phyloP scores from a whole-genome alignment of 2,113 vertebrate species.

The Ceyx margarethae region DNA sequence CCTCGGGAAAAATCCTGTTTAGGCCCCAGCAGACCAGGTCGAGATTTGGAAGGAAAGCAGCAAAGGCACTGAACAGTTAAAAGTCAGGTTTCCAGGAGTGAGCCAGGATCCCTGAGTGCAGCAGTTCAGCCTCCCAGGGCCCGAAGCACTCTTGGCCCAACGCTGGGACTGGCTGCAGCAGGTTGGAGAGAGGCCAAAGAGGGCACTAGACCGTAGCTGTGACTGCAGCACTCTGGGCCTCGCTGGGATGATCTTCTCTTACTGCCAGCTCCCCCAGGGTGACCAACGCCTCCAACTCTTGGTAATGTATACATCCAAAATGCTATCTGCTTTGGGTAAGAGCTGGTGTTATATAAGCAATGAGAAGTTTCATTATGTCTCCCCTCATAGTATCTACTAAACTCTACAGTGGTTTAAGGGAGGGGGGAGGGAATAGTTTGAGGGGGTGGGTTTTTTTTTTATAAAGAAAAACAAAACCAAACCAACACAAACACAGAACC shows the following conservation, averaged over 20 bases:
- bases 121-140: neutral
- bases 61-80: neutral
- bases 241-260: rapidly evolving
- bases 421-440: neutral
- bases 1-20: neutral
- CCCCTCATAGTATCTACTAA: neutral
- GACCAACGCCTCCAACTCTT: neutral
- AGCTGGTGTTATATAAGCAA: neutral
- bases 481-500: neutral
- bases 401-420: neutral
- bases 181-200: neutral
- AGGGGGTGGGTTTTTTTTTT: neutral
- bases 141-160: neutral
- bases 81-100: neutral
- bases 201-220: neutral
- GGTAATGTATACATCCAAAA: neutral
- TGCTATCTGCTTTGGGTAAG: rapidly evolving
- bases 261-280: neutral
- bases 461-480: neutral
- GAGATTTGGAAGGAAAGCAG: neutral
- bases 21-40: neutral
- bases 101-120: neutral
- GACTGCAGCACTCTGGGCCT: neutral
- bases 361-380: neutral
- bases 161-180: neutral